Base-by-base conservation (phyloP, 2,113 vertebrate species). In the Emydocephalus ijimae region DNA sequence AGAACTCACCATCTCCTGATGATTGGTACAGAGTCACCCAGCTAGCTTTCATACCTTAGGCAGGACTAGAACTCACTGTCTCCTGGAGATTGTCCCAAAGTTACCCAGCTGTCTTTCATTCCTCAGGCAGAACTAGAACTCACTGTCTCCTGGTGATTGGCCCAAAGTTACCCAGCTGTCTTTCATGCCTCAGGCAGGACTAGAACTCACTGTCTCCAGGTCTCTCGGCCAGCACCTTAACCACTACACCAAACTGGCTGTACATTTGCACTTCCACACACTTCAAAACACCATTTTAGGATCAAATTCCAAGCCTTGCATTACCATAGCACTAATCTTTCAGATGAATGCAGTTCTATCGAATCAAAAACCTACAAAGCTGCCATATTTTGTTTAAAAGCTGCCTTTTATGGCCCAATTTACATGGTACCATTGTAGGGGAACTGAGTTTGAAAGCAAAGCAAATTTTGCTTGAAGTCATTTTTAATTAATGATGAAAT, bases 401-500 rank as follows among this genome's bases (percentile, higher is more conserved):
- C 45, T 45, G 45, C 34, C 34, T 21, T 39, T 81, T 43, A 1
- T 7, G 1, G 5, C 6, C 69, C 15, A 21, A 39, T 81, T 81
- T 39, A 39, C 6, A 18, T 3, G 2, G 34, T 39, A 18, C 34
- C 7, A 0, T 43, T 81, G 61, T 64, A 81, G 23, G 23, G 8
- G 87, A 9, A 3, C 29, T 34, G 26, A 21, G 8, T n/a, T 3
- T 88, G 50, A n/a, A 54, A 14, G 43, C 50, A 55, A 88, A 88
- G 50, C 50, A 34, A 20, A 20, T 88, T 88, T 29, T 88, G 14
- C 50, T 88, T 9, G 74, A 43, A 85, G 85, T 18, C 0, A 85
- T 93, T 87, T 45, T 88, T 89, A 89, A 91, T 85, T 91, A n/a
- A 94, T n/a, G 26, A 90, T 93, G 94, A 94, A 14, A 90, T 1